Evolutionary conservation across 2,797 vertebrate species (phyloP).

Genomic region (Brotula barbata): DNA sequence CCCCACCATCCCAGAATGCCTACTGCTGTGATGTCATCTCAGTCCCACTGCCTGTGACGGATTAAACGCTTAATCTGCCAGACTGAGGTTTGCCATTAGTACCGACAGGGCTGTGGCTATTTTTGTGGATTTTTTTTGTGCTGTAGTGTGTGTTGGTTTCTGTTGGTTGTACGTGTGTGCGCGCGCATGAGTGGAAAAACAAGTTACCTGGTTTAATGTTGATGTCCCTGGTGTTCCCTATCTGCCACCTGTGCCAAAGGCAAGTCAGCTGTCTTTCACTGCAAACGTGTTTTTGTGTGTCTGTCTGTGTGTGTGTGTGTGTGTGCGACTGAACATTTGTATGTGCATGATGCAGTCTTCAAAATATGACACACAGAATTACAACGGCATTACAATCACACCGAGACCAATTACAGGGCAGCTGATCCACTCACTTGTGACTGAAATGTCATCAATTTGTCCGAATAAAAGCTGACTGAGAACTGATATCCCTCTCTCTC

Average conservation of each 20-base stretch:
- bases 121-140: slow-evolving; percentile 50
- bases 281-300: slow-evolving; percentile 4
- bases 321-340: neutral
- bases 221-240: neutral
- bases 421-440: slow-evolving; percentile 38
- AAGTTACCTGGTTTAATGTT: slow-evolving; percentile 34
- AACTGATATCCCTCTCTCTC: slow-evolving; percentile 47
- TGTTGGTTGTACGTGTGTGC: slow-evolving; percentile 13
- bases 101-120: slow-evolving; percentile 45
- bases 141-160: slow-evolving; percentile 20
- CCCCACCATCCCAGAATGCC: slow-evolving; percentile 28
- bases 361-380: slow-evolving; percentile 25
- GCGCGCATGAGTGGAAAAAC: slow-evolving; percentile 23
- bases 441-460: slow-evolving; percentile 20
- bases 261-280: neutral
- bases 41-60: slow-evolving; percentile 62
- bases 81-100: slow-evolving; percentile 59
- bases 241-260: slow-evolving; percentile 35
- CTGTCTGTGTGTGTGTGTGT: slow-evolving; percentile 7
- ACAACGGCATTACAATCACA: slow-evolving; percentile 39
- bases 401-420: slow-evolving; percentile 17
- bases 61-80: slow-evolving; percentile 78
- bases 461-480: slow-evolving; percentile 20
- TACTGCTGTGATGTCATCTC: slow-evolving; percentile 69
- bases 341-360: neutral